Percentiles rank a stretch among this genome's conserved stretches.
phyloP scores from a whole-genome alignment of 2,888 invertebrate genomes.

The Drepana falcataria region DNA sequence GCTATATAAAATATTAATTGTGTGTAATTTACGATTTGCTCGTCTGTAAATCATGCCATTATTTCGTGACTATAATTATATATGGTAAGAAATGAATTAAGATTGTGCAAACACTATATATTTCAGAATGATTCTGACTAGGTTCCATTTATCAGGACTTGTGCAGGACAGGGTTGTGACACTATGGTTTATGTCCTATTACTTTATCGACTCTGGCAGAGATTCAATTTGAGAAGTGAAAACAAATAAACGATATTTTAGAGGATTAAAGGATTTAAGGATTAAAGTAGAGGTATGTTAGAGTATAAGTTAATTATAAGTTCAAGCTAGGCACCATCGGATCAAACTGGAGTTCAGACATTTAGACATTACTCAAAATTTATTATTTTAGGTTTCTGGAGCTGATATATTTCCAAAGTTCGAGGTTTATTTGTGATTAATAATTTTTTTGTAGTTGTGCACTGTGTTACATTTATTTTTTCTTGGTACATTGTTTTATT shows the following conservation, averaged over 20 bases:
- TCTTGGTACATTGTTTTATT: too few species aligned
- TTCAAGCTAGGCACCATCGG: too few species aligned
- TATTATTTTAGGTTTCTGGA: too few species aligned
- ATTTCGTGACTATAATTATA: not conserved
- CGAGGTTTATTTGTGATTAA: too few species aligned
- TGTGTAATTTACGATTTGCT: not conserved
- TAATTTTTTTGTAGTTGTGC: too few species aligned
- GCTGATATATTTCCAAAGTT: too few species aligned
- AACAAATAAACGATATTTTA: not conserved
- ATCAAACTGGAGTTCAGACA: too few species aligned
- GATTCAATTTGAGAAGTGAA: not conserved
- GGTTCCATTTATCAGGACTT: not conserved
- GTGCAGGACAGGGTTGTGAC: constrained; percentile 6
- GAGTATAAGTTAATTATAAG: too few species aligned
- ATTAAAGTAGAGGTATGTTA: not conserved
- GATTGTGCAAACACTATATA: not conserved
- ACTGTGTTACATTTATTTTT: too few species aligned
- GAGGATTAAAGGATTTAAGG: not conserved
- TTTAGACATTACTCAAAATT: too few species aligned
- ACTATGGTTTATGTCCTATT: not conserved
- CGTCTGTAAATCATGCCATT: not conserved
- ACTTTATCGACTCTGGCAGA: not conserved
- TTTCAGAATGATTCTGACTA: not conserved
- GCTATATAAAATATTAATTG: not conserved
- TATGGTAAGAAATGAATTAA: not conserved